Conservation (phyloP, 2,113 vertebrate genomes). For the Macquaria ambigua region DNA sequence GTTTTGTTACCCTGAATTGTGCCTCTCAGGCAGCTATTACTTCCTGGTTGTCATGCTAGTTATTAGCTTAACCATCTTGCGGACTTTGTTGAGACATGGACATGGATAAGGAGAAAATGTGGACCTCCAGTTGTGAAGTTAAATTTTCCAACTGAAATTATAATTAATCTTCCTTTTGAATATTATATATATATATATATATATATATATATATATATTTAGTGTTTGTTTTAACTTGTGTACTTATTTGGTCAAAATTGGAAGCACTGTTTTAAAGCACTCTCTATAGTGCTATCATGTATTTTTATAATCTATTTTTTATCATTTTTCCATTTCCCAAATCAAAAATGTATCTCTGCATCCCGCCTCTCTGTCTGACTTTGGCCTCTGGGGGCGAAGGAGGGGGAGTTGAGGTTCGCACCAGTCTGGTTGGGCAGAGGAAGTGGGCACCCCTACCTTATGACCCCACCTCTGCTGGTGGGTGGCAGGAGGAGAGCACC, state of each 20-base stretch:
- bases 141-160: background rate
- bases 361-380: slow-evolving; percentile 52
- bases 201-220: background rate
- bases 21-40: background rate
- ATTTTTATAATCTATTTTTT: slow-evolving; percentile 67
- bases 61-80: background rate
- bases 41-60: background rate
- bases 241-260: background rate
- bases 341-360: slow-evolving; percentile 71
- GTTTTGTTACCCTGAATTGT: background rate
- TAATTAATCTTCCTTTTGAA: background rate
- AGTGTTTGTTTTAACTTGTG: background rate
- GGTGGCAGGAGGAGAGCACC: slow-evolving; percentile 61
- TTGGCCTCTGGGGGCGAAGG: background rate
- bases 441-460: slow-evolving; percentile 12
- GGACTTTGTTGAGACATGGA: background rate
- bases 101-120: background rate
- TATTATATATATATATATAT: background rate
- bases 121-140: background rate
- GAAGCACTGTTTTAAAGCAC: slow-evolving; percentile 1
- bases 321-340: slow-evolving; percentile 63
- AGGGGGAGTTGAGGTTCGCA: slow-evolving; percentile 11
- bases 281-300: slow-evolving; percentile 64
- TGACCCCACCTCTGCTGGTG: slow-evolving; percentile 23
- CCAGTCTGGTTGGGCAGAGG: slow-evolving; percentile 1